phyloP scores from a whole-genome alignment of 2,797 vertebrate species.

The Xiphorhynchus erythropygius region DNA sequence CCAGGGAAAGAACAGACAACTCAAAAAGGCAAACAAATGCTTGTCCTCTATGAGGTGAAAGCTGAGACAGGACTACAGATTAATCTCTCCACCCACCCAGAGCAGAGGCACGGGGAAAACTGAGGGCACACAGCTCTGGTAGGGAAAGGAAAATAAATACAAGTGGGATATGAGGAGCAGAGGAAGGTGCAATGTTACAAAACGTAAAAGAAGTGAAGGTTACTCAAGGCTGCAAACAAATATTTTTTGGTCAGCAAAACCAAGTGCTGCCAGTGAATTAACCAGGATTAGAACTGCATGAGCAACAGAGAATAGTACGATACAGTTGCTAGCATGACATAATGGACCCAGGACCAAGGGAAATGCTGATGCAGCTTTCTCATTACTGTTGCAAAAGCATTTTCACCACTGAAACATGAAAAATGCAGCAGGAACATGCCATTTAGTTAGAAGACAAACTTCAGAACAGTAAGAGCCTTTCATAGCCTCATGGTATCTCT shows the following conservation, averaged over 20 bases:
- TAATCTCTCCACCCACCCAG: background rate
- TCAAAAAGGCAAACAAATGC: background rate
- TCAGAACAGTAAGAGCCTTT: background rate
- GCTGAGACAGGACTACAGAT: background rate
- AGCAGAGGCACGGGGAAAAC: background rate
- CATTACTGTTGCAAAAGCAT: background rate
- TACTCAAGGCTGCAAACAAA: slow-evolving; percentile 3
- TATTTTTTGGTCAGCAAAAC: slow-evolving; percentile 20
- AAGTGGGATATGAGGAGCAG: background rate
- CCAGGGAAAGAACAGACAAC: background rate
- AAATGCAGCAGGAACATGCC: background rate
- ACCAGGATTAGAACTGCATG: slow-evolving; percentile 52
- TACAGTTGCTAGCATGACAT: slow-evolving; percentile 20
- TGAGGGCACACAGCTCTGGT: background rate
- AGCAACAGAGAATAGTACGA: background rate
- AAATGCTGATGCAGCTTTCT: slow-evolving; percentile 34
- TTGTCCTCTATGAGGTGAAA: background rate
- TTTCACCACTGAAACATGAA: slow-evolving; percentile 15
- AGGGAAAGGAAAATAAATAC: background rate
- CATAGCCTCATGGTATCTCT: fast-evolving
- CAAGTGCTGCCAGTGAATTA: background rate
- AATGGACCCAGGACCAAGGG: background rate
- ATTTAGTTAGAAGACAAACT: background rate
- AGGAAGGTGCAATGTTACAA: background rate
- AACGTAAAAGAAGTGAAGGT: background rate